Conservation (phyloP, 2,113 vertebrate species). For the Cavia aperea region DNA sequence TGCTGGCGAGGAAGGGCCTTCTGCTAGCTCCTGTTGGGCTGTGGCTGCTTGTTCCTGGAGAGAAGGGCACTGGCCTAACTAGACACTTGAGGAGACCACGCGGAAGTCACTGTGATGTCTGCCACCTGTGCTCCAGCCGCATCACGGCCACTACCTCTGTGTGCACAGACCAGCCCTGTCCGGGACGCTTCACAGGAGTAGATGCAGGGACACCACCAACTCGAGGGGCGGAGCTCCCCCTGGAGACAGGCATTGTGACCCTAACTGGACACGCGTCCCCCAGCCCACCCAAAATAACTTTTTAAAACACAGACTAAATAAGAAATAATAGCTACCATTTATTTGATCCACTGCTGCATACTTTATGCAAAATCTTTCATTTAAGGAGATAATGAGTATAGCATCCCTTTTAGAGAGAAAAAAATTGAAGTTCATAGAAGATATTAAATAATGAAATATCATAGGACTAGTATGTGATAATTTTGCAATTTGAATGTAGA, state of each 20-base stretch:
- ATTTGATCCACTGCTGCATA: neutral
- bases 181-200: slow-evolving; percentile 23
- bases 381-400: neutral
- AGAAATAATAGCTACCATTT: neutral
- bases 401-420: neutral
- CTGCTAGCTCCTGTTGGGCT: neutral
- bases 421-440: neutral
- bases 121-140: neutral
- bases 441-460: neutral
- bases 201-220: neutral
- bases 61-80: neutral
- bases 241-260: neutral
- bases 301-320: slow-evolving; percentile 10
- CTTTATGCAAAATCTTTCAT: neutral
- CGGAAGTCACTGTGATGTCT: neutral
- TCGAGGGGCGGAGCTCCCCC: neutral
- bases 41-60: neutral
- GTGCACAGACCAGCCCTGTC: slow-evolving; percentile 11
- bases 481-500: neutral
- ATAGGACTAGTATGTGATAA: neutral
- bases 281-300: slow-evolving; percentile 14
- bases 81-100: neutral
- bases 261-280: slow-evolving; percentile 40
- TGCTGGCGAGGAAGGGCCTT: neutral
- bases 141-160: neutral